A percentile compares a stretch with the other conserved stretches of the same genome.
These are phyloP conservation scores for Sminthurides bifidus DNA, from an alignment of 1,140 invertebrate genomes.

Conservation along the genomic window DNA sequence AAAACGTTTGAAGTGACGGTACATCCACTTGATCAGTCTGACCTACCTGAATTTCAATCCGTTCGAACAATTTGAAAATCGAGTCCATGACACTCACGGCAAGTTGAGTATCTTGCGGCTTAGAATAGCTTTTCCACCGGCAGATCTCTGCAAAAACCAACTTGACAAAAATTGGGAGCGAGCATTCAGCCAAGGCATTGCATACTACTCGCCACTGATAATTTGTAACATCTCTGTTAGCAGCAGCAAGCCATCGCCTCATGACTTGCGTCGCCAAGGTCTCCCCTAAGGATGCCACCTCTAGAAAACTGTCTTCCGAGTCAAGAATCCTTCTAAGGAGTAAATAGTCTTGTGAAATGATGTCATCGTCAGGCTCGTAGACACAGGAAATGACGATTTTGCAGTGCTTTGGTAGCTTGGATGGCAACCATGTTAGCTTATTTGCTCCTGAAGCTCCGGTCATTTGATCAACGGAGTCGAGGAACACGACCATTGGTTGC, in stretches of 20 bases:
- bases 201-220: conserved; percentile 90
- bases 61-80: conserved; percentile 91
- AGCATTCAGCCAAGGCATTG: conserved; percentile 85
- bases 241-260: conserved; percentile 89
- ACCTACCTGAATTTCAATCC: conserved; percentile 80
- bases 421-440: conserved; percentile 92
- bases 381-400: conserved; percentile 89
- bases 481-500: conserved; percentile 72
- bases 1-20: background rate
- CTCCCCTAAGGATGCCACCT: conserved; percentile 79
- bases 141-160: conserved; percentile 92
- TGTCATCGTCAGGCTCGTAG: conserved; percentile 70
- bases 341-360: conserved; percentile 74
- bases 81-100: conserved; percentile 93
- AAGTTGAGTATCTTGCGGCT: conserved; percentile 77
- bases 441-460: conserved; percentile 89
- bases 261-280: conserved; percentile 88
- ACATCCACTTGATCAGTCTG: background rate
- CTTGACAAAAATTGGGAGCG: conserved; percentile 93
- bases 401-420: conserved; percentile 72
- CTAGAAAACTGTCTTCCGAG: conserved; percentile 79
- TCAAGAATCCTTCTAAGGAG: conserved; percentile 80
- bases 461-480: conserved; percentile 89
- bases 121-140: conserved; percentile 91
- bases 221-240: conserved; percentile 71